Evolutionary conservation across 2,797 vertebrate species (phyloP), one percentile per base, ranked within the genome.

Genomic region (Squalus acanthias): DNA sequence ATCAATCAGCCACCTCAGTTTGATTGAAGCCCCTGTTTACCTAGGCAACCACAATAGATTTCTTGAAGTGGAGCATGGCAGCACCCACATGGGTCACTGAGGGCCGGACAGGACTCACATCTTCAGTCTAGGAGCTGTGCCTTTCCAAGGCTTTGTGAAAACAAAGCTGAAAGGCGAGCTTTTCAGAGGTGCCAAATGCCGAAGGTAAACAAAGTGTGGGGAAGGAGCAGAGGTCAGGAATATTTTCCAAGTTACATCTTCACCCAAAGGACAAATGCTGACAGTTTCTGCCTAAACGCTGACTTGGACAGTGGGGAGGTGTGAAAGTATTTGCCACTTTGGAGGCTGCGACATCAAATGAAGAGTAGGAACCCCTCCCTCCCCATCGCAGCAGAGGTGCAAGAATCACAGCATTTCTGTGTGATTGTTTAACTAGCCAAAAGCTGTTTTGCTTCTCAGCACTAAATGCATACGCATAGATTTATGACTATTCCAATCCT

Each of bases 161-260:
- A 97, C 96, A 96, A 39, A 96, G 57, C 53, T 97, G 95, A 97
- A 96, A 97, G 74, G 1, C 46, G 96, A 96, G n/a, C 93, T 96
- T 96, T 69, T 96, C 96, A 33, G 60, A 96, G 96, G 65, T 97
- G 96, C 97, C 97, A 97, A 97, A 97, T 97, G 87, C 79, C 96
- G 96, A 98, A 98, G 97, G 97, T 98, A 98, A 98, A 97, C 96
- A 98, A 97, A 97, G 96, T 97, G 96, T 97, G 97, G 97, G 96
- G 24, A 97, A 97, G 97, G 97, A 96, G 97, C 96, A 96, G 63
- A 96, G 98, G 98, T 98, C 98, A 98, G 97, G 96, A 92, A 96
- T 96, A 97, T 97, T 70, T 97, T 97, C 97, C 98, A 97, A 96
- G 96, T 96, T 97, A 96, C 96, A 96, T 96, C 97, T 97, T 97